phyloP scores from a whole-genome alignment of 2,888 invertebrate species.

The Cryptosula pallasiana region DNA sequence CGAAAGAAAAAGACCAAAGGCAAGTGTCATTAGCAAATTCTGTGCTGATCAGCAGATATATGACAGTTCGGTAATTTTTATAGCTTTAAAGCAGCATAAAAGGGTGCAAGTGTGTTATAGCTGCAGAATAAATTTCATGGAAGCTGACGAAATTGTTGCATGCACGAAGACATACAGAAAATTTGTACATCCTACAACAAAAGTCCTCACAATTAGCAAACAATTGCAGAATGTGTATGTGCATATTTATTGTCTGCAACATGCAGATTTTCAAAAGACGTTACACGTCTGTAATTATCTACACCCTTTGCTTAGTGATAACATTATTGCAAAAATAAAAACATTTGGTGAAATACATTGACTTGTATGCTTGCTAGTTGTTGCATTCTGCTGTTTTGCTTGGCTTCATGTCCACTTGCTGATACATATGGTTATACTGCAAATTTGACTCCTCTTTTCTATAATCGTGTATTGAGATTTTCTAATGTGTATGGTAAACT shows the following conservation, averaged over 20 bases:
- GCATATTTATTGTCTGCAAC: background rate
- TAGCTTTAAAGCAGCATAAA: background rate
- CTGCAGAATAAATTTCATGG: too few relatives aligned
- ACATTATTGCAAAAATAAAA: background rate
- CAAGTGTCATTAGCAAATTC: background rate
- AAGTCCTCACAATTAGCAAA: too few relatives aligned
- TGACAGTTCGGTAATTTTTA: background rate
- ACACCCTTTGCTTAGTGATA: background rate
- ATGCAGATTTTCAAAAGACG: background rate
- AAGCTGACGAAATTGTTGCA: too few relatives aligned
- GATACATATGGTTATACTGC: too few relatives aligned
- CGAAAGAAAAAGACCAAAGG: background rate
- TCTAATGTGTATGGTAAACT: too few relatives aligned
- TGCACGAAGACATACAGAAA: too few relatives aligned
- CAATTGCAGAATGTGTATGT: background rate
- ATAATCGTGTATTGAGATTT: too few relatives aligned
- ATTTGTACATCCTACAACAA: background rate
- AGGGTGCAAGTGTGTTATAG: too few relatives aligned
- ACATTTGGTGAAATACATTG: background rate
- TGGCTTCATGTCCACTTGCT: too few relatives aligned
- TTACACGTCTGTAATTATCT: background rate
- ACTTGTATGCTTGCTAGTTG: too few relatives aligned
- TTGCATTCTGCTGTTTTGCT: too few relatives aligned
- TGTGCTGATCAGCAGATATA: background rate
- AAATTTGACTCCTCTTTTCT: too few relatives aligned